Evolutionary conservation across 2,113 vertebrate species (phyloP), one percentile per base, ranked within the genome.

Genomic region (Tragelaphus scriptus): DNA sequence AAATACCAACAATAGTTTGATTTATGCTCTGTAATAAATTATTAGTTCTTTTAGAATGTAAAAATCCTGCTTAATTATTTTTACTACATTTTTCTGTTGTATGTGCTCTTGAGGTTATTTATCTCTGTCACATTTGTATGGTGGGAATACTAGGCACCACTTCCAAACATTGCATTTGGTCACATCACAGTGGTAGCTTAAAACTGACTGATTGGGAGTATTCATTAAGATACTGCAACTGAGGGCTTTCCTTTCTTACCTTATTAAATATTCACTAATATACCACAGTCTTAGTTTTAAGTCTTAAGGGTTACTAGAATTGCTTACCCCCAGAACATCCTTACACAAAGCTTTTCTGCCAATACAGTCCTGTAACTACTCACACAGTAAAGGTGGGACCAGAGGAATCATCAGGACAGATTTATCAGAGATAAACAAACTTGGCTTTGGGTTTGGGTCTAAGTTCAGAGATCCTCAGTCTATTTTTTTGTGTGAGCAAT

Each of bases 11-110:
- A 98, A 95, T 97, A 97, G 90, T 98, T 99, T 96, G 94, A 97
- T 98, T 19, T 98, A 97, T 98, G 96, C 98, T 98, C 97, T 99
- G 98, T 99, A 98, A 98, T 98, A 98, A 98, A 98, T 36, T 25
- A 25, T 23, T 25, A 40, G 21, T 75, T 40, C 36, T 75, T 75
- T 23, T 75, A 75, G 36, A 75, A 40, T 40, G 36, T 75, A 75
- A 75, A 75, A 75, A 75, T 25, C 1, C 15, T 55, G 77, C 11
- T 30, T 47, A 32, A 14, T 84, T 75, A 19, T 55, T 89, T 80
- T 89, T 89, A 81, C 15, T 47, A 17, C 47, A 32, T 61, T 68
- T 56, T 68, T 30, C 55, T 61, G 15, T 65, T 77, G 19, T 80
- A 12, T 77, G 17, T 85, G 15, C 44, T 61, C 10, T 55, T 90